phyloP scores from a whole-genome alignment of 1,140 invertebrate genomes.

The Cherax destructor region DNA sequence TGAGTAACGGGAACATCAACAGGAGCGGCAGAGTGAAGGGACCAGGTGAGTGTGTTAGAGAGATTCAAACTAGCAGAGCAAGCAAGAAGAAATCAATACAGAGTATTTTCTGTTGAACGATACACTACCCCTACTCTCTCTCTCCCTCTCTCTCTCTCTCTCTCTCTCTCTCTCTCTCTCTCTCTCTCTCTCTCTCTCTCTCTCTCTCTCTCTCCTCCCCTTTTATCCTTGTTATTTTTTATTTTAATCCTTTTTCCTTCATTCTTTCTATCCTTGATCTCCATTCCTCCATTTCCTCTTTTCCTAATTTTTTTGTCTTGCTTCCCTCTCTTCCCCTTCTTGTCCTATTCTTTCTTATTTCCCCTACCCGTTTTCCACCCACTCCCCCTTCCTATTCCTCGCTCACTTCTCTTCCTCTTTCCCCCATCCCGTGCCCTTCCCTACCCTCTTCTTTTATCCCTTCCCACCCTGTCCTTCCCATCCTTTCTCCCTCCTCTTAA shows the following conservation, averaged over 20 bases:
- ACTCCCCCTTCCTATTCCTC: too few species aligned
- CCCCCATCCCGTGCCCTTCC: too few species aligned
- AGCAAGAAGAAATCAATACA: slow-evolving; percentile 43
- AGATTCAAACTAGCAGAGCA: slow-evolving; percentile 35
- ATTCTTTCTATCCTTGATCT: too few species aligned
- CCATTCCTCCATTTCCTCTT: background rate
- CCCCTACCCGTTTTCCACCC: background rate
- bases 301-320: too few species aligned
- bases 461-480: background rate
- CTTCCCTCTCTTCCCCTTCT: background rate
- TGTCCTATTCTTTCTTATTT: background rate
- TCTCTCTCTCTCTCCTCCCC: background rate
- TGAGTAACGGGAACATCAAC: too few species aligned
- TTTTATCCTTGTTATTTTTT: background rate
- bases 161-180: too few species aligned
- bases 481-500: background rate
- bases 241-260: too few species aligned
- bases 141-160: background rate
- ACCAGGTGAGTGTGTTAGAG: background rate
- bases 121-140: slow-evolving; percentile 11
- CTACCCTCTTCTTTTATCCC: too few species aligned
- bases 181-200: background rate
- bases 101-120: slow-evolving; percentile 43
- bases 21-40: too few species aligned
- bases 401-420: too few species aligned